Percentiles rank a stretch among this genome's conserved stretches.
These are phyloP conservation scores for Coptodon bakossiorum DNA, from an alignment of 2,113 vertebrate species.

Conservation along the genomic window DNA sequence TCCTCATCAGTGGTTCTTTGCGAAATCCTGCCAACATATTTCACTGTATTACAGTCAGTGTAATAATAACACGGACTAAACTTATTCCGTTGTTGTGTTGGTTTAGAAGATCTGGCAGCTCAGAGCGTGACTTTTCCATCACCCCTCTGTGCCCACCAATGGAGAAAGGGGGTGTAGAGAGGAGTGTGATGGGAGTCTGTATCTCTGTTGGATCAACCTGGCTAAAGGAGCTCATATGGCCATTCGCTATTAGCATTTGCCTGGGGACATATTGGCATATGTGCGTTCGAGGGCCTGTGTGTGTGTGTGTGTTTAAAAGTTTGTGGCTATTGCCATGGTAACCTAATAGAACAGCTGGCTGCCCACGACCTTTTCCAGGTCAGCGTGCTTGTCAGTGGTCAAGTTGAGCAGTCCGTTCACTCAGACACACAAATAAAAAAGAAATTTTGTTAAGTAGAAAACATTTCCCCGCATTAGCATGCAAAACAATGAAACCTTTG, in stretches of 20 bases:
- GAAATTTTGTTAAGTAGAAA: not conserved
- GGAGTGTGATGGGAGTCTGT: not conserved
- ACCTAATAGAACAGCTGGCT: slow-evolving; percentile 41
- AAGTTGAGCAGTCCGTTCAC: not conserved
- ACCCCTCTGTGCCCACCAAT: not conserved
- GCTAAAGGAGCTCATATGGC: slow-evolving; percentile 33
- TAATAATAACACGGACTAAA: slow-evolving; percentile 35
- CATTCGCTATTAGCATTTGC: not conserved
- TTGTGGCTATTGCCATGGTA: slow-evolving; percentile 9
- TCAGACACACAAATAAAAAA: not conserved
- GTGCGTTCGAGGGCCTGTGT: not conserved
- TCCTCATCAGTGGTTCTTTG: not conserved
- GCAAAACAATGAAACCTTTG: not conserved
- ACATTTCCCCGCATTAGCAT: not conserved
- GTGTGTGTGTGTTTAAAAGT: not conserved
- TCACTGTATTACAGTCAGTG: not conserved
- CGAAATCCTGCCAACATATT: slow-evolving; percentile 12
- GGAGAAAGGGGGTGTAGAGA: not conserved
- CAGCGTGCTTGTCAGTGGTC: slow-evolving; percentile 9
- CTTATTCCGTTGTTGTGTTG: not conserved
- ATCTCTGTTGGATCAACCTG: slow-evolving; percentile 31
- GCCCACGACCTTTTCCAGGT: slow-evolving; percentile 35
- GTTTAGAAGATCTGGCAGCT: not conserved
- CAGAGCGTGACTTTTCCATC: not conserved
- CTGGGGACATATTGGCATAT: slow-evolving; percentile 12